These are phyloP conservation scores for Meta bourneti DNA, from an alignment of 2,888 invertebrate genomes.

Conservation along the genomic window DNA sequence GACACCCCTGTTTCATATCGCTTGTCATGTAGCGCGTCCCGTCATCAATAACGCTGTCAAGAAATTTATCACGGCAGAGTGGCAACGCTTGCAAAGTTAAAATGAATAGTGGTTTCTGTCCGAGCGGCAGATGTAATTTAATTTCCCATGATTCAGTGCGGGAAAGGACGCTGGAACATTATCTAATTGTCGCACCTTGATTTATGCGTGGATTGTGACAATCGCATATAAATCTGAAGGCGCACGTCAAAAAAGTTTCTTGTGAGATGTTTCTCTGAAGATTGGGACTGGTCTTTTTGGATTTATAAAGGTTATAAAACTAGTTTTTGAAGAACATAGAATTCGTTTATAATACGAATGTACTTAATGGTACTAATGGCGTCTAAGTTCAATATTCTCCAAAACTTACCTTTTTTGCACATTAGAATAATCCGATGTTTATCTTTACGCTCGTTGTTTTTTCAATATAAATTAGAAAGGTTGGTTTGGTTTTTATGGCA, in stretches of 20 bases:
- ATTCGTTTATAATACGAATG: not conserved
- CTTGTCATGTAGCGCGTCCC: constrained; percentile 10
- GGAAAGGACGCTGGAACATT: constrained; percentile 32
- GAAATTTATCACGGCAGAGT: constrained; percentile 48
- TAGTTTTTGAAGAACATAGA: not conserved
- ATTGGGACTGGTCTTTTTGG: not conserved
- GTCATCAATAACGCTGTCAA: constrained; percentile 43
- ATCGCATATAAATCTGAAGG: constrained; percentile 12
- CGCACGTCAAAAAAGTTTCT: not conserved
- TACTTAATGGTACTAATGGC: no score
- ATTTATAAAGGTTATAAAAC: not conserved
- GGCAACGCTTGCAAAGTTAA: constrained; percentile 41
- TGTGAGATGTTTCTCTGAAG: not conserved
- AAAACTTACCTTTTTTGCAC: no score
- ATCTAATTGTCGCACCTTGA: constrained; percentile 39
- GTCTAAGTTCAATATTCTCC: no score
- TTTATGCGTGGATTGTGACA: constrained; percentile 28
- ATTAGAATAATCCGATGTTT: no score
- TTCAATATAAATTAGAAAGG: no score
- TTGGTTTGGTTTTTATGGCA: no score
- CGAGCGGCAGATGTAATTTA: constrained; percentile 53
- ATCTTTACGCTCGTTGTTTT: no score
- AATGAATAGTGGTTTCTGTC: constrained; percentile 41
- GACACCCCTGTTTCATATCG: constrained; percentile 41
- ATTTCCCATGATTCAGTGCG: constrained; percentile 51